Evolutionary conservation across 2,113 vertebrate genomes (phyloP).

Genomic region (Chionomys nivalis): DNA sequence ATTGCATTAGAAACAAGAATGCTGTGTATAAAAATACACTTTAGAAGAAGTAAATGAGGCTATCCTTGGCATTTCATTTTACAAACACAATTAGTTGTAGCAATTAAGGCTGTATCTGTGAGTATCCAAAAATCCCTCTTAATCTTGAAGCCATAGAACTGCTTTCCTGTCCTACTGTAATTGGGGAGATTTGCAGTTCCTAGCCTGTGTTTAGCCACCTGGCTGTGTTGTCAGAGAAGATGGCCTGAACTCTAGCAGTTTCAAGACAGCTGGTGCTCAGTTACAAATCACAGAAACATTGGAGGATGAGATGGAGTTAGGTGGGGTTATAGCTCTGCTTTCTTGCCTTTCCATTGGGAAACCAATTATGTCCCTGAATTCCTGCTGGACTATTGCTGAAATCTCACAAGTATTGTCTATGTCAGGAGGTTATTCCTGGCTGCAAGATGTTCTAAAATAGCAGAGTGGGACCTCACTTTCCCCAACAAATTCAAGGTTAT

Average conservation of each 20-base stretch:
- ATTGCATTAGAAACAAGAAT: not conserved
- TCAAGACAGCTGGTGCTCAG: not conserved
- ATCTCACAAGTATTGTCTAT: not conserved
- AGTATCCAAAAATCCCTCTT: not conserved
- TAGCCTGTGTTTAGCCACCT: not conserved
- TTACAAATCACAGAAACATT: not conserved
- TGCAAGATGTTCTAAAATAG: constrained; percentile 5
- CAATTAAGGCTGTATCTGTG: not conserved
- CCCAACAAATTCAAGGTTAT: constrained; percentile 37
- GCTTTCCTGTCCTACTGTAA: not conserved
- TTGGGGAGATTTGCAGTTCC: not conserved
- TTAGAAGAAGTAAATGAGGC: not conserved
- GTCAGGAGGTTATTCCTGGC: not conserved
- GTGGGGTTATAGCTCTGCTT: not conserved
- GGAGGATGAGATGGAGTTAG: not conserved
- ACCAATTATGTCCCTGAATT: not conserved
- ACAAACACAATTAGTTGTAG: not conserved
- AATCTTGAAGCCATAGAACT: not conserved
- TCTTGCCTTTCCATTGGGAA: not conserved
- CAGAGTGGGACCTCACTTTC: not conserved
- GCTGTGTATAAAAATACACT: too few species aligned
- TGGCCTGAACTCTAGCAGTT: not conserved
- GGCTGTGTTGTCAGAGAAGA: not conserved
- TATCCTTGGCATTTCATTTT: not conserved
- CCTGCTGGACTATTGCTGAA: not conserved